Base-by-base conservation (phyloP, 2,888 invertebrate genomes). In the Athalia rosae region DNA sequence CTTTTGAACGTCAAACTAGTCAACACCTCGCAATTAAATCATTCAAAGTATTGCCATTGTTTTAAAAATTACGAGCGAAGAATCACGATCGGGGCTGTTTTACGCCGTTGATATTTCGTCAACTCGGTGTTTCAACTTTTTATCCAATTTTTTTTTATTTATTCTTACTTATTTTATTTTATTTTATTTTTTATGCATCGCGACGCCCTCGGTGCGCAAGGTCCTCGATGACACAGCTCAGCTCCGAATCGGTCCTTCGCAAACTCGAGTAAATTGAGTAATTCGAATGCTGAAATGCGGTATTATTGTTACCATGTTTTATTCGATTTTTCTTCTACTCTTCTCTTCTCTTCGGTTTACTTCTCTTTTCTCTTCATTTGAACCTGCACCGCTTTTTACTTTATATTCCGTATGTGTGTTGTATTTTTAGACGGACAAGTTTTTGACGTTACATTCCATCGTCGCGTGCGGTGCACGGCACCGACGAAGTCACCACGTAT, bases 201-300 rank as follows among this genome's bases (percentile, higher is more conserved):
- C 62, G 43, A 63, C 62, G 62, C 62, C 62, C 62, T 63, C 62
- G 62, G 62, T 41, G 11, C 62, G 50, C 15, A 71, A 71, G 15
- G 45, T 71, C 71, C 45, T 58, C 43, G 13, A 45, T 11, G 53
- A 45, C 8, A 45, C 56, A 5, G 41, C 41, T 63, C 64, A 56
- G 67, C 76, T 53, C 11, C 67, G 28, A 28, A 64, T 81, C 67
- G 5, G 67, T 7, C 15, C 58, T 3, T n/a, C 6, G 7, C 45
- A 13, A 13, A 45, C 45, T 71, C 9, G 13, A 58, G 56, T 45
- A 83, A 84, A 84, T 84, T 81, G 82, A 83, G 83, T 81, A 83
- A 84, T 84, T 84, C 78, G 76, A 79, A 84, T 82, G 82, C 81
- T 78, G 79, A 80, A 80, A 79, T 64, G 9, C 41, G 47, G 7